These are phyloP conservation scores for Etheostoma spectabile DNA, from an alignment of 2,113 vertebrate species.

Conservation along the genomic window DNA sequence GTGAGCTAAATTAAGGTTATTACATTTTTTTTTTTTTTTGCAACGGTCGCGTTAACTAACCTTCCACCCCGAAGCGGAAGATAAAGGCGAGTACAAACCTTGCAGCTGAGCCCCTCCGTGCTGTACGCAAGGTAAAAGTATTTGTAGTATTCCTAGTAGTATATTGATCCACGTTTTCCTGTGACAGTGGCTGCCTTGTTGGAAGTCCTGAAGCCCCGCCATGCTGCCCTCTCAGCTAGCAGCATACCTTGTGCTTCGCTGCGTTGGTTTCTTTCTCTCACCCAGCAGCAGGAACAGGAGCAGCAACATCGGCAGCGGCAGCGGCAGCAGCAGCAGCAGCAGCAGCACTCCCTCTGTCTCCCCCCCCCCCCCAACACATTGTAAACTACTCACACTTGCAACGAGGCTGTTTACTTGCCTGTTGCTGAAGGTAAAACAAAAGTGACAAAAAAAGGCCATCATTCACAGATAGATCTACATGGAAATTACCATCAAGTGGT, in stretches of 20 bases:
- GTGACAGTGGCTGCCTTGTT: constrained; percentile 87
- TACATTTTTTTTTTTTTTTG: constrained; percentile 46
- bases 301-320: constrained; percentile 30
- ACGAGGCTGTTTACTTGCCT: background rate
- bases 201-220: constrained; percentile 91
- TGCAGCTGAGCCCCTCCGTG: constrained; percentile 90
- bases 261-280: constrained; percentile 56
- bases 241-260: constrained; percentile 69
- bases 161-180: constrained; percentile 91
- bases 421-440: background rate
- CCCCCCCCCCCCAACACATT: background rate
- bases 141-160: constrained; percentile 89
- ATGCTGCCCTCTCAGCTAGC: constrained; percentile 86
- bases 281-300: constrained; percentile 36
- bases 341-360: constrained; percentile 43
- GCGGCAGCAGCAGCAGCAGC: constrained; percentile 30
- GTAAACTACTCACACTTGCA: constrained; percentile 14
- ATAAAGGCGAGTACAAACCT: constrained; percentile 81
- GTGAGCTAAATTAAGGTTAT: constrained; percentile 60
- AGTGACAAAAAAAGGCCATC: background rate
- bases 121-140: constrained; percentile 88
- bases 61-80: constrained; percentile 5
- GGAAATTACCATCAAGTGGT: background rate
- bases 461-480: background rate
- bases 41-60: constrained; percentile 12